phyloP scores from a whole-genome alignment of 2,113 vertebrate genomes.

The Pangasianodon gigas region DNA sequence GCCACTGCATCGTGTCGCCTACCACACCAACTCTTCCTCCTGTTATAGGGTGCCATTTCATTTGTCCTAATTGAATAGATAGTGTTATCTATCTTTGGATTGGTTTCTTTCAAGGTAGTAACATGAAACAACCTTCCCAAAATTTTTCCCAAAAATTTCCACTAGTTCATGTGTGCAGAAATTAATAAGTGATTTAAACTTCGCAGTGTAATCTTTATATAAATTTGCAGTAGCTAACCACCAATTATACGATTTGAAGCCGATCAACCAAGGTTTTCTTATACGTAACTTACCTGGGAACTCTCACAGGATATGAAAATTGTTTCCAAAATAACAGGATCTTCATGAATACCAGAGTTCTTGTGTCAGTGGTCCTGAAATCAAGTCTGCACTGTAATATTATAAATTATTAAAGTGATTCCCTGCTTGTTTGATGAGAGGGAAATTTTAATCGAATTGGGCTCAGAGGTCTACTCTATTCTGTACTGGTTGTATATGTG shows the following conservation, averaged over 20 bases:
- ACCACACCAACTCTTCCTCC: not conserved
- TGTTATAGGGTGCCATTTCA: not conserved
- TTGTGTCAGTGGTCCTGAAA: not conserved
- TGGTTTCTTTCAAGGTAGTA: not conserved
- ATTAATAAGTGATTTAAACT: not conserved
- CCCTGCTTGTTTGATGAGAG: not conserved
- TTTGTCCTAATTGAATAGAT: not conserved
- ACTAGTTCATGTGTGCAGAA: not conserved
- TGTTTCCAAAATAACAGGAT: not conserved
- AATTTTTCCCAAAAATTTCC: not conserved
- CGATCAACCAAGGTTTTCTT: not conserved
- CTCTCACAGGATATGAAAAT: not conserved
- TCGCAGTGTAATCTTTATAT: not conserved
- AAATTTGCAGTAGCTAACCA: not conserved
- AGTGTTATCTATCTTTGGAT: not conserved
- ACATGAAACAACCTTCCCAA: not conserved
- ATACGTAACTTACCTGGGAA: not conserved
- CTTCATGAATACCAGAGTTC: not conserved
- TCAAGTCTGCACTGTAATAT: not conserved
- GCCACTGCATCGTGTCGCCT: not conserved
- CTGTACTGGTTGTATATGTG: not conserved
- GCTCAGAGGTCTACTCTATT: not conserved
- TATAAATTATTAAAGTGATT: not conserved
- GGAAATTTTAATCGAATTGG: not conserved
- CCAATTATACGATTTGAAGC: not conserved